Evolutionary conservation across 92 coral and sea anemone genomes (phyloP), one percentile per base, ranked within the genome.

Genomic region (Palythoa grandiflora): DNA sequence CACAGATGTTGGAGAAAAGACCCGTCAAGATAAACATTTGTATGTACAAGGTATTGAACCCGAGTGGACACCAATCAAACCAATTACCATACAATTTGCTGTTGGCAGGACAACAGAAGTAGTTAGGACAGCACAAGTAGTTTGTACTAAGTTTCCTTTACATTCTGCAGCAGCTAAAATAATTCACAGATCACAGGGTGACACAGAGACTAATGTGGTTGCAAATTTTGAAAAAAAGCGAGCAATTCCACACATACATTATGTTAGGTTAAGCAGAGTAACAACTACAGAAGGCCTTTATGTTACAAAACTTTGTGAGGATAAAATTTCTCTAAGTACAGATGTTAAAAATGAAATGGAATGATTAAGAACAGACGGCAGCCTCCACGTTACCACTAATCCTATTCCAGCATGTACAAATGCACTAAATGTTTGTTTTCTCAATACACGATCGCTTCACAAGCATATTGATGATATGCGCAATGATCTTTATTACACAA

Each of bases 251-350:
- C 86, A 80, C 54, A 37, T 80, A 54, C 71, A 80, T 80, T 80
- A 80, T 79, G 86, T 80, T 79, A 2, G 68, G 19, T 28, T 88
- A 65, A 90, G 93, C 70, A 83, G 91, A 71, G 93, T 90, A 60
- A 91, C 93, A 38, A 83, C 93, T 36, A 91, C 87, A 61, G 88
- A 89, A 59, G 92, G 92, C 55, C 83, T 89, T 36, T 84, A 83
- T 80, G 75, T 89, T 59, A 89, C 91, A 40, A 85, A 89, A 48
- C 89, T 91, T 37, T 91, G 93, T 89, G 92, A 90, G 39, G 38
- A 68, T 68, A 61, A 68, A 68, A 68, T 68, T 68, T 19, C 73
- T 68, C 1, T 68, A 28, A 68, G 73, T 68, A 68, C 39, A 19
- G 39, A 68, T 71, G 76, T 68, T 68, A 68, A 68, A 68, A 68